Base-by-base conservation (phyloP, 2,797 vertebrate species). In the Numenius phaeopus region DNA sequence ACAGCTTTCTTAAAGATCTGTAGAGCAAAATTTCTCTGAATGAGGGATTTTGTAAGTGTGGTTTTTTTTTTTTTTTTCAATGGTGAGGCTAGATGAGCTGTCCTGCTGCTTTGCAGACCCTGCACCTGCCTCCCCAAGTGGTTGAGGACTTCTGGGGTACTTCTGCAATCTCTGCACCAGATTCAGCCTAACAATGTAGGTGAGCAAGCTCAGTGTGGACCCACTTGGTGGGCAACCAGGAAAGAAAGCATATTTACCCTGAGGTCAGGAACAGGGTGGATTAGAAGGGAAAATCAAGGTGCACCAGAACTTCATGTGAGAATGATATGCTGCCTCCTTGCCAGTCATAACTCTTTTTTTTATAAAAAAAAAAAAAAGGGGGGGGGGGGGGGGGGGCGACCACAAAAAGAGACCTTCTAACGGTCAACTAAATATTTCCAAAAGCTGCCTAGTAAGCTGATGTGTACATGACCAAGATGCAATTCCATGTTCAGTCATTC, bases 301-400 rank as follows among this genome's bases (percentile, higher is more conserved):
- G 61, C 69, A 39, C 11, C 27, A 71, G n/a, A 71, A 49, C 26
- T 72, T 85, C 2, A 1, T 32, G 17, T 66, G 39, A 87, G 22
- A 81, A 52, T 49, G 10, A 30, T 62, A 29, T 0, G 0, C 47
- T 87, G 15, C 40, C 18, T 87, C 9, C 37, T 14, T 73, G 37
- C 26, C 57, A 80, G 37, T 42, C 65, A 64, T 49, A 66, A 73
- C 30, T 79, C 42, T 44, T 17, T 44, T 44, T 44, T 42, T 42
- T 42, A 65, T 19, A 34, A 17, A 5, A 17, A 26, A 20, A n/a
- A 37, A 3, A 34, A 44, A 24, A 18, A 22, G 5, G 2, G 3
- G 4, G 2, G 6, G 8, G 4, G 4, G 3, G 2, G 12, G 20
- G 27, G 10, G 9, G 34, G 34, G 34, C 34, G 34, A 37, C 34